Evolutionary conservation across 1,140 invertebrate species (phyloP).

Genomic region (Panulirus ornatus): DNA sequence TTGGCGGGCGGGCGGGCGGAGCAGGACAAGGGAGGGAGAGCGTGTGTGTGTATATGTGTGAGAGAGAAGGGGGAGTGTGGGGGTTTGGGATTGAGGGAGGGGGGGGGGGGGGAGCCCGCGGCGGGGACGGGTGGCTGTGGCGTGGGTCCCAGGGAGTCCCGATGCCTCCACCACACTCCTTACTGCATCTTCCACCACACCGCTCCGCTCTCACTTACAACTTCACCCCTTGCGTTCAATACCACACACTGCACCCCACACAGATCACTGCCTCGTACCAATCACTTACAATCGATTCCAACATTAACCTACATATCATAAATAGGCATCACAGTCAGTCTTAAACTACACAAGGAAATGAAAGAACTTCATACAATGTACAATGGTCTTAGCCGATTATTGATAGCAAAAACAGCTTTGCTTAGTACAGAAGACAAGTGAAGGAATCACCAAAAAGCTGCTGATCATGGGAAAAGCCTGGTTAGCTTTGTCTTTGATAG

Average conservation of each 20-base stretch:
- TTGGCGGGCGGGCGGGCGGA: constrained; percentile 32
- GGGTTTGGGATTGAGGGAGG: background rate
- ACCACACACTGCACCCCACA: background rate
- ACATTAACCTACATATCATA: background rate
- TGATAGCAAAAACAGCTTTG: too few relatives aligned
- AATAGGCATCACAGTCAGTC: too few relatives aligned
- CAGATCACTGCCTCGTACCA: background rate
- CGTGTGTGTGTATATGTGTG: background rate
- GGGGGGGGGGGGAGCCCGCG: constrained; percentile 3
- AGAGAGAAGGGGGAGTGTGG: background rate
- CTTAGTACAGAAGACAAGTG: too few relatives aligned
- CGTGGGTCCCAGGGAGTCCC: constrained; percentile 37
- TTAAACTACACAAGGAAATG: too few relatives aligned
- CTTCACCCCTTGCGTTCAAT: constrained; percentile 16
- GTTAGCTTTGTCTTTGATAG: background rate
- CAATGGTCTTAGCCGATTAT: too few relatives aligned
- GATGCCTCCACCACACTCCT: constrained; percentile 12
- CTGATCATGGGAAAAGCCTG: background rate
- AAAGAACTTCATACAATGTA: too few relatives aligned
- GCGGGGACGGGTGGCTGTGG: constrained; percentile 35
- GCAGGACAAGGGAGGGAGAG: constrained; percentile 36
- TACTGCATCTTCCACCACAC: constrained; percentile 25
- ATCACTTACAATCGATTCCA: background rate
- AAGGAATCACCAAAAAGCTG: background rate
- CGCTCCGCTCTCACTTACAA: background rate